phyloP scores from a whole-genome alignment of 2,888 invertebrate species.

The Seira ritae region DNA sequence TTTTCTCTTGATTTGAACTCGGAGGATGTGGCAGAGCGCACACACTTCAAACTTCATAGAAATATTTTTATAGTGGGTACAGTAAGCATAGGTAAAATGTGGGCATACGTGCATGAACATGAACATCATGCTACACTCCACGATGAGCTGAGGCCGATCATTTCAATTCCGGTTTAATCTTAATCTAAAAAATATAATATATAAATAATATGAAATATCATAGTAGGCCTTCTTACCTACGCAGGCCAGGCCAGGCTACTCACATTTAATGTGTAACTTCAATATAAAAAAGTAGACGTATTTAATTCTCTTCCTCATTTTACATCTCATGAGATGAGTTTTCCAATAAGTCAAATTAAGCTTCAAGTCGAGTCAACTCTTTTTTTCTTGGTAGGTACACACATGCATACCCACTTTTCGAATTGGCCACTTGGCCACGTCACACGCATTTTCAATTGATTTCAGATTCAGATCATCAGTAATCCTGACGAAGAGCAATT shows the following conservation, averaged over 20 bases:
- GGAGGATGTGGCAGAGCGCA: too few species aligned
- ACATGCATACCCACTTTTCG: background rate
- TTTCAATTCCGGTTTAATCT: slow-evolving; percentile 5
- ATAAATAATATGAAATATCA: too few species aligned
- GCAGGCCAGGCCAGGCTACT: too few species aligned
- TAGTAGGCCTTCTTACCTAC: too few species aligned
- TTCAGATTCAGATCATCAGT: background rate
- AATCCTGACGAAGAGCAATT: background rate
- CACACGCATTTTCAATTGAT: background rate
- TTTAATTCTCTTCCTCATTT: background rate
- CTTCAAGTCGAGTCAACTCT: background rate
- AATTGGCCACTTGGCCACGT: background rate
- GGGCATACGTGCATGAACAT: background rate
- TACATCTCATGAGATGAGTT: background rate
- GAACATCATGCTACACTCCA: background rate
- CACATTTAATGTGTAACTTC: too few species aligned
- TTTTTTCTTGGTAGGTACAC: background rate
- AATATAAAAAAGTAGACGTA: too few species aligned
- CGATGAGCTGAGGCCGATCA: background rate
- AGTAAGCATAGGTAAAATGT: background rate
- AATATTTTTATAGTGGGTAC: background rate
- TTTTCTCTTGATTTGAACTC: too few species aligned
- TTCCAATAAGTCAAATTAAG: too few species aligned
- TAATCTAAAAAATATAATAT: background rate
- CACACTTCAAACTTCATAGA: too few species aligned